Percentiles rank a stretch among this genome's conserved stretches.
Conservation (phyloP, 2,113 vertebrate species). For the Pipa parva region DNA sequence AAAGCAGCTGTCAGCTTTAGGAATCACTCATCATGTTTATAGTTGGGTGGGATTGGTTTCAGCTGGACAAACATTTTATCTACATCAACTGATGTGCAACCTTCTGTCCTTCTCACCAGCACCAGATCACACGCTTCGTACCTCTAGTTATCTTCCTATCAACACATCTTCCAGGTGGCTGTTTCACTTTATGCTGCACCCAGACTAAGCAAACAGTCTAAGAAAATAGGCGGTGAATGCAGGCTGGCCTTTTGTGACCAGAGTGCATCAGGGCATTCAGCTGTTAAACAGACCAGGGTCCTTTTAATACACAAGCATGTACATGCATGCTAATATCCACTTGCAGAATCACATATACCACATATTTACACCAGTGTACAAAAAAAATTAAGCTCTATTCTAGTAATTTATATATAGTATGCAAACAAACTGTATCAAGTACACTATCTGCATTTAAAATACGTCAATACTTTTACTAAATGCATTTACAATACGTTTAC, state of each 20-base stretch:
- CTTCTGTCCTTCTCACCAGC: slow-evolving; percentile 41
- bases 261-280: neutral
- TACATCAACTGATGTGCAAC: neutral
- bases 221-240: neutral
- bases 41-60: slow-evolving; percentile 52
- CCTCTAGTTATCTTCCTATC: slow-evolving; percentile 51
- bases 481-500: too few relatives aligned
- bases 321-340: neutral
- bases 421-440: too few relatives aligned
- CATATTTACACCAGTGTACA: too few relatives aligned
- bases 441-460: too few relatives aligned
- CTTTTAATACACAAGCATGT: neutral
- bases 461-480: too few relatives aligned
- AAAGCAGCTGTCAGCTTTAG: slow-evolving; percentile 57
- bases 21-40: slow-evolving; percentile 53
- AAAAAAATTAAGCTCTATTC: too few relatives aligned
- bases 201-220: slow-evolving; percentile 40
- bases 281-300: neutral
- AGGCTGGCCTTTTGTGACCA: neutral
- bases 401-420: too few relatives aligned
- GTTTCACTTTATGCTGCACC: slow-evolving; percentile 40
- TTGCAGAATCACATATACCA: too few relatives aligned
- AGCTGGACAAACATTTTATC: slow-evolving; percentile 60
- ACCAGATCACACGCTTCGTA: slow-evolving; percentile 24
- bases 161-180: neutral